These are phyloP conservation scores for Gorsachius goisagi DNA, from an alignment of 2,113 vertebrate species.

Conservation along the genomic window DNA sequence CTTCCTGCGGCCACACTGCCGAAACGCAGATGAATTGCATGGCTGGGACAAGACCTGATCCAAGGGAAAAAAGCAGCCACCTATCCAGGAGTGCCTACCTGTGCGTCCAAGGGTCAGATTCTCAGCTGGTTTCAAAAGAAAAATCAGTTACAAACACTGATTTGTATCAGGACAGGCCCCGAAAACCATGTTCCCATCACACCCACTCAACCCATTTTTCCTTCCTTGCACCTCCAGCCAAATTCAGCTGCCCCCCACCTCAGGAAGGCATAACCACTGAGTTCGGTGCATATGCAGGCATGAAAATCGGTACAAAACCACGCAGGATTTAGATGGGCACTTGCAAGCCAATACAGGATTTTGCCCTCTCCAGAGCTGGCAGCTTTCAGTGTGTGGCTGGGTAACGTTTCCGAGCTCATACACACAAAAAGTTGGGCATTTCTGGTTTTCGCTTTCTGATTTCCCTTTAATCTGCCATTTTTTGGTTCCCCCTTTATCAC, in stretches of 20 bases:
- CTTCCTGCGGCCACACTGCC: rapidly evolving
- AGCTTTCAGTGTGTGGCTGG: neutral
- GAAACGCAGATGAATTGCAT: rapidly evolving
- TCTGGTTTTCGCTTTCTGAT: rapidly evolving
- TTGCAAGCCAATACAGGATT: neutral
- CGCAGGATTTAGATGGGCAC: neutral
- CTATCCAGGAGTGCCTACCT: neutral
- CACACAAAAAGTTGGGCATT: too few relatives aligned
- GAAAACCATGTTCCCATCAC: neutral
- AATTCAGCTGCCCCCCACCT: too few relatives aligned
- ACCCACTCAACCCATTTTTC: rapidly evolving
- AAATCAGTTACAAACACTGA: neutral
- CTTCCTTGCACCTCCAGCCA: neutral
- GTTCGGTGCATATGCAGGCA: neutral
- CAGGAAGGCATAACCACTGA: neutral
- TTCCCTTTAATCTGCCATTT: neutral
- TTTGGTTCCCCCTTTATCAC: too few relatives aligned
- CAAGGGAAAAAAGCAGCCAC: neutral
- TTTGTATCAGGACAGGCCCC: neutral
- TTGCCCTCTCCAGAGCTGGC: neutral
- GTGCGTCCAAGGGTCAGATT: neutral
- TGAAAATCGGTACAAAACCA: neutral
- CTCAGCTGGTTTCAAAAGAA: neutral
- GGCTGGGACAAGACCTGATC: neutral
- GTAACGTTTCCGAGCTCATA: rapidly evolving